Evolutionary conservation across 23 tunicate genomes (phyloP).

Genomic region (Phallusia fumigata): DNA sequence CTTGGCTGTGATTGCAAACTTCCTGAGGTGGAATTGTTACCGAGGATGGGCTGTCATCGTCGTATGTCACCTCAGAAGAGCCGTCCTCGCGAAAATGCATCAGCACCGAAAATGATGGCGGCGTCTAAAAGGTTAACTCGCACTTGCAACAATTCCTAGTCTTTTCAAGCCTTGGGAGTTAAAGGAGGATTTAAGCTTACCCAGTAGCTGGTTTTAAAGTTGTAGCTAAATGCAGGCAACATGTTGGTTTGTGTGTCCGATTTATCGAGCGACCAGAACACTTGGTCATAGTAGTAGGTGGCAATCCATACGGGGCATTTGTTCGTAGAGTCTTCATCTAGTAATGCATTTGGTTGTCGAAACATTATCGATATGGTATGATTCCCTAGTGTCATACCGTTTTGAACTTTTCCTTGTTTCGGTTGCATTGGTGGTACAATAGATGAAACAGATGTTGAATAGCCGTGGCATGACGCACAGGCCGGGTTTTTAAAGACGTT

Average conservation of each 20-base stretch:
- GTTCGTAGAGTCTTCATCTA: not conserved
- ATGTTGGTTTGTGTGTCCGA: slow-evolving; percentile 5
- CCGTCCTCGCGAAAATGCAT: slow-evolving; percentile 65
- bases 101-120: slow-evolving; percentile 87
- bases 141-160: not conserved
- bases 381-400: not conserved
- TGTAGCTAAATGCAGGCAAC: slow-evolving; percentile 52
- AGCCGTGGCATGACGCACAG: slow-evolving; percentile 64
- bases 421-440: slow-evolving; percentile 3
- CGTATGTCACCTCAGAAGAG: slow-evolving; percentile 57
- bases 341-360: too few relatives aligned
- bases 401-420: not conserved
- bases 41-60: slow-evolving; percentile 25
- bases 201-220: slow-evolving; percentile 73
- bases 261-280: slow-evolving; percentile 47
- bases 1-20: slow-evolving; percentile 45
- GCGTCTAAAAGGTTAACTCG: slow-evolving; percentile 32
- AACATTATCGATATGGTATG: not conserved
- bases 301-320: slow-evolving; percentile 76
- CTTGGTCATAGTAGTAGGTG: slow-evolving; percentile 50
- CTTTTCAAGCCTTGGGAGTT: not conserved
- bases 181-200: slow-evolving; percentile 10
- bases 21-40: slow-evolving; percentile 38
- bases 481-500: slow-evolving; percentile 48
- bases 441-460: not conserved